Evolutionary conservation across 2,797 vertebrate species (phyloP).

Genomic region (Cetoscarus ocellatus): DNA sequence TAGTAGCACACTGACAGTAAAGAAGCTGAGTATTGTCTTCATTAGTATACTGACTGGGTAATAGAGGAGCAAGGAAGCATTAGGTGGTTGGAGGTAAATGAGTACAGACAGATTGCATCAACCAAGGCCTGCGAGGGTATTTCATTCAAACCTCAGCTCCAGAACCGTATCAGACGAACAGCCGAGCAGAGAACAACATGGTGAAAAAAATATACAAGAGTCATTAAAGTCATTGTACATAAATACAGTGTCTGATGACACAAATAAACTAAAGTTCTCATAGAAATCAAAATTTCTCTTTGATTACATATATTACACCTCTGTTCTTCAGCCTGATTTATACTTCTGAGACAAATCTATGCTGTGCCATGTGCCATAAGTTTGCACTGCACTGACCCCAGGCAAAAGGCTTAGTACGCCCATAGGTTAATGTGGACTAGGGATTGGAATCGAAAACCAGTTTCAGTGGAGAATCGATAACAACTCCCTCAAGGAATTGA

Average conservation of each 20-base stretch:
- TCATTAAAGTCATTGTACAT: conserved; percentile 2
- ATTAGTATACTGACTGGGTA: conserved; percentile 22
- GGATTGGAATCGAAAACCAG: no score
- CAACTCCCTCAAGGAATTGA: no score
- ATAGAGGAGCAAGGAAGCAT: conserved; percentile 4
- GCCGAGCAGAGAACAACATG: conserved; percentile 33
- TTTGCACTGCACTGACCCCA: no score
- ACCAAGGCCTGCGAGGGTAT: conserved; percentile 41
- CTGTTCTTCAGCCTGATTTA: background rate
- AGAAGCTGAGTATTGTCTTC: conserved; percentile 31
- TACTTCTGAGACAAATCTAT: no score
- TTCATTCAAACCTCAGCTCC: conserved; percentile 47
- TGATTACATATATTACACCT: conserved; percentile 10
- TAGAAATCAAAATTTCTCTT: conserved; percentile 43
- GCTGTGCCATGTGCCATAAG: no score
- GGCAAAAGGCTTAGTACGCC: no score
- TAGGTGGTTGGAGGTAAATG: conserved; percentile 18
- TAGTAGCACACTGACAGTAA: conserved; percentile 35
- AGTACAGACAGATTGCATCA: conserved; percentile 26
- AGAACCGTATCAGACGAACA: conserved; percentile 39
- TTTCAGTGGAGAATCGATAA: no score
- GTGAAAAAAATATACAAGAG: conserved; percentile 32
- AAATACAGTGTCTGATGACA: conserved; percentile 51
- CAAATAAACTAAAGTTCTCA: conserved; percentile 42
- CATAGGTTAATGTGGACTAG: no score